These are phyloP conservation scores for Phylloscopus trochiloides DNA, from an alignment of 2,113 vertebrate species.

Conservation along the genomic window DNA sequence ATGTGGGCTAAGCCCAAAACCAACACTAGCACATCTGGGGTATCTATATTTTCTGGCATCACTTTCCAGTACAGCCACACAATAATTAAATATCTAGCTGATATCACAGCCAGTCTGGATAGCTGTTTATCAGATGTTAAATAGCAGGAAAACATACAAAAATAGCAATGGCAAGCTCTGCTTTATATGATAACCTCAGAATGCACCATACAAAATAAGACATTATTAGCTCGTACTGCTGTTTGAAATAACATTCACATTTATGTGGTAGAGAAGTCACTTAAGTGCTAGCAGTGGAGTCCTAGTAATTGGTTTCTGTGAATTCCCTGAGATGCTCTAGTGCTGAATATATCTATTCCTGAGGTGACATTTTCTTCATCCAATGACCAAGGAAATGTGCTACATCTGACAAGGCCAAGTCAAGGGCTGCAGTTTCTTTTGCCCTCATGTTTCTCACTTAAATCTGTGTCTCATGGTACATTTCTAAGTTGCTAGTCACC, in stretches of 20 bases:
- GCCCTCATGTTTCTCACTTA: neutral
- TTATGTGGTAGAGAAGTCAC: neutral
- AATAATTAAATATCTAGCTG: constrained; percentile 22
- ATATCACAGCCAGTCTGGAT: neutral
- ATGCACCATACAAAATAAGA: neutral
- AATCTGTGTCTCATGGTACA: neutral
- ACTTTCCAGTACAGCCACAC: neutral
- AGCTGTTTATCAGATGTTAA: constrained; percentile 18
- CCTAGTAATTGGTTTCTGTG: neutral
- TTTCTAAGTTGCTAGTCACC: neutral
- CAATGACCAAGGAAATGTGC: neutral
- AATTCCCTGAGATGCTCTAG: neutral
- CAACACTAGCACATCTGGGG: neutral
- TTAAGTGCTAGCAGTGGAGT: neutral
- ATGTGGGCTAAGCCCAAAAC: constrained; percentile 37
- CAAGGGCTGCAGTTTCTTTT: neutral
- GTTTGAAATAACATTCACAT: neutral
- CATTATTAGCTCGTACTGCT: neutral
- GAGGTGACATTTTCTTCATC: neutral
- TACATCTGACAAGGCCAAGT: neutral
- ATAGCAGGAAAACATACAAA: neutral
- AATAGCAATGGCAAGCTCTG: neutral
- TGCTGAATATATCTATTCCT: neutral
- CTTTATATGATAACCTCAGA: constrained; percentile 1
- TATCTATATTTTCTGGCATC: constrained; percentile 11